Evolutionary conservation across 2,797 vertebrate species (phyloP).

Genomic region (Rhynchonycteris naso): DNA sequence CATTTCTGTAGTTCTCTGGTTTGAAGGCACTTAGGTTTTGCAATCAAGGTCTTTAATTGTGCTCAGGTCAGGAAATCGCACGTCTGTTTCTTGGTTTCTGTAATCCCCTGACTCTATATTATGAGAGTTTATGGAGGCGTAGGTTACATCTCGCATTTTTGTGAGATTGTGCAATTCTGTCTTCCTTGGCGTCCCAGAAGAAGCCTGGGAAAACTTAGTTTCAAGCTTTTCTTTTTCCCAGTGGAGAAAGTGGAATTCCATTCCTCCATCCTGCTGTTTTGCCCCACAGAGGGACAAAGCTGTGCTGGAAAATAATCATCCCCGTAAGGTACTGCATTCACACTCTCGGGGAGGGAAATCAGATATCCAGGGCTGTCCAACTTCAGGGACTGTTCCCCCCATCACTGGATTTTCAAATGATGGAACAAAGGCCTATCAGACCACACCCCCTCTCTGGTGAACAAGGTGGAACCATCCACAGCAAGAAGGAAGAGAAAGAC

Average conservation of each 20-base stretch:
- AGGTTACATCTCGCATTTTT: slow-evolving; percentile 62
- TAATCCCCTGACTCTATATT: slow-evolving; percentile 38
- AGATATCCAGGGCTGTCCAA: not conserved
- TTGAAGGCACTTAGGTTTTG: slow-evolving; percentile 23
- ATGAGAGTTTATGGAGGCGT: slow-evolving; percentile 32
- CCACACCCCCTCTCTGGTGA: not conserved
- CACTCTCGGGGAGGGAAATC: not conserved
- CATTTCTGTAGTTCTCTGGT: not conserved
- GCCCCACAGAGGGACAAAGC: not conserved
- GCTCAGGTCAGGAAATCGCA: slow-evolving; percentile 32
- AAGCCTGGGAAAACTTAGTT: slow-evolving; percentile 67
- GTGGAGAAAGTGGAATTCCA: slow-evolving; percentile 54
- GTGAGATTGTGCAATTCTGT: slow-evolving; percentile 54
- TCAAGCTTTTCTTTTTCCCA: slow-evolving; percentile 46
- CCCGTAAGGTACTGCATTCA: not conserved
- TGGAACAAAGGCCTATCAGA: not conserved
- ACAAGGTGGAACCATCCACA: not conserved
- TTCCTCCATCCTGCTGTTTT: slow-evolving; percentile 26
- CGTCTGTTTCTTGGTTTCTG: slow-evolving; percentile 50
- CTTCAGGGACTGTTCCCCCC: not conserved
- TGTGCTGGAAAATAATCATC: not conserved
- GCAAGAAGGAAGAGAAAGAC: not conserved
- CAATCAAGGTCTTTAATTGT: not conserved
- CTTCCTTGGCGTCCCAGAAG: slow-evolving; percentile 36
- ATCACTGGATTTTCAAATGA: not conserved